phyloP scores from a whole-genome alignment of 2,888 invertebrate species.

The Pristionchus exspectatus region DNA sequence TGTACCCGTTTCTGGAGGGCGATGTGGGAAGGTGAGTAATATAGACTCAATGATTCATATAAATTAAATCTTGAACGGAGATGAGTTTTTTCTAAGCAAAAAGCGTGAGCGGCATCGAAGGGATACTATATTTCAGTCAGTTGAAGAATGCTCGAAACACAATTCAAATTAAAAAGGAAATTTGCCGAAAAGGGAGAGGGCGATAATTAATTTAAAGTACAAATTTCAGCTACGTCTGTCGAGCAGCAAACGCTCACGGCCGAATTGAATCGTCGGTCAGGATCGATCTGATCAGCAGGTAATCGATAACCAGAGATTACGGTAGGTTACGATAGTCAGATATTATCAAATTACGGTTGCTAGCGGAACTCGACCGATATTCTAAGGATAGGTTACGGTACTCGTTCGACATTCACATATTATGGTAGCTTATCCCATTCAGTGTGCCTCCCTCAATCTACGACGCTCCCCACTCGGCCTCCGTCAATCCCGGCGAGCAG shows the following conservation, averaged over 20 bases:
- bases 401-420: constrained; percentile 30
- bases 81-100: too few relatives aligned
- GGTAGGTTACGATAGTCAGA: constrained; percentile 15
- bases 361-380: neutral
- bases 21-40: constrained; percentile 74
- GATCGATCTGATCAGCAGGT: constrained; percentile 65
- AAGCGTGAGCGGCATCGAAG: too few relatives aligned
- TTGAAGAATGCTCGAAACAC: neutral
- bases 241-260: constrained; percentile 77
- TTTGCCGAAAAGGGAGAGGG: too few relatives aligned
- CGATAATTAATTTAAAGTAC: too few relatives aligned
- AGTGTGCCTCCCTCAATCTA: constrained; percentile 53
- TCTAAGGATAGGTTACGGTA: constrained; percentile 32
- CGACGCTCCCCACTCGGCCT: constrained; percentile 46
- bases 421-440: constrained; percentile 26
- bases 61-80: too few relatives aligned
- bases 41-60: too few relatives aligned
- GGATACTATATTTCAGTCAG: too few relatives aligned
- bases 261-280: constrained; percentile 61
- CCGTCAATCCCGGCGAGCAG: constrained; percentile 40
- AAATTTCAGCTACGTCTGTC: constrained; percentile 77
- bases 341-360: neutral
- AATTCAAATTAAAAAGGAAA: too few relatives aligned
- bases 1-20: constrained; percentile 76
- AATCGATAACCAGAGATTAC: neutral